These are phyloP conservation scores for Lobophora halterata DNA, from an alignment of 2,888 invertebrate genomes.

Conservation along the genomic window DNA sequence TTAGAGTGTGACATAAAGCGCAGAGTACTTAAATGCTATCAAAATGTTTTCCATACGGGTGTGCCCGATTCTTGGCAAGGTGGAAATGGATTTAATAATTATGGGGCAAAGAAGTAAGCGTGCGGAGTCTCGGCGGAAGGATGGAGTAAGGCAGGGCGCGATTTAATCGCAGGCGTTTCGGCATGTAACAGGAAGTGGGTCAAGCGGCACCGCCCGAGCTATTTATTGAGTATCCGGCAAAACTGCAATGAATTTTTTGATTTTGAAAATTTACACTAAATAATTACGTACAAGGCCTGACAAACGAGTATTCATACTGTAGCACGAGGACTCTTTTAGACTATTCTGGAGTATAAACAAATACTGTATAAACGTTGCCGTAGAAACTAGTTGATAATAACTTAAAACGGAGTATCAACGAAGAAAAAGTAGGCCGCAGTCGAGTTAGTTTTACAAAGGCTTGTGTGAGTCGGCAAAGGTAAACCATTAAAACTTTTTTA, in stretches of 20 bases:
- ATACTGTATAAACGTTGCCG: neutral
- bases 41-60: conserved; percentile 42
- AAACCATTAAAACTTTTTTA: conserved; percentile 76
- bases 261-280: conserved; percentile 36
- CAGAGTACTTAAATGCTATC: conserved; percentile 12
- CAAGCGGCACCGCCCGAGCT: conserved; percentile 73
- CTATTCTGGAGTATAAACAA: neutral
- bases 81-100: conserved; percentile 73
- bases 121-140: conserved; percentile 69
- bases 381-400: neutral
- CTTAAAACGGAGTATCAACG: conserved; percentile 5
- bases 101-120: conserved; percentile 70
- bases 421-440: conserved; percentile 31
- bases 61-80: conserved; percentile 60
- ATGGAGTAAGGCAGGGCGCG: conserved; percentile 68
- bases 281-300: too few relatives aligned
- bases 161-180: conserved; percentile 78
- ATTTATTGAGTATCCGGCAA: conserved; percentile 75
- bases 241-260: conserved; percentile 65
- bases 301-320: too few relatives aligned
- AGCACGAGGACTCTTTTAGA: too few relatives aligned
- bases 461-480: conserved; percentile 51
- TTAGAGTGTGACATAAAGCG: neutral
- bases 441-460: conserved; percentile 40
- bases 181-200: conserved; percentile 78